Evolutionary conservation across 92 coral and sea anemone species (phyloP).

Genomic region (Porites evermanni): DNA sequence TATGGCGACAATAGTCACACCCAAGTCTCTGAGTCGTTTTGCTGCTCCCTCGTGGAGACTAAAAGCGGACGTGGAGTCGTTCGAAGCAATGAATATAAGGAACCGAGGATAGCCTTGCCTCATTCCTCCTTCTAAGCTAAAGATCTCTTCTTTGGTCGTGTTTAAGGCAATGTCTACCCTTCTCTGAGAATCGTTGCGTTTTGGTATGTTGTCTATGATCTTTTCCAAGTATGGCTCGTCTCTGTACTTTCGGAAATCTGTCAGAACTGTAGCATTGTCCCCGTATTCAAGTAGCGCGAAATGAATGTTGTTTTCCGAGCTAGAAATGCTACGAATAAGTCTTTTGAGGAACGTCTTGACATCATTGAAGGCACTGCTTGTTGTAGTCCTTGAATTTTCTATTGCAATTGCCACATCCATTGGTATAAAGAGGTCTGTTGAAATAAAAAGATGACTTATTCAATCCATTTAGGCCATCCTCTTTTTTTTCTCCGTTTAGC

Average conservation of each 20-base stretch:
- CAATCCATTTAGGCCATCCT: no score
- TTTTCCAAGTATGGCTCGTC: slow-evolving; percentile 58
- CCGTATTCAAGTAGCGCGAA: slow-evolving; percentile 75
- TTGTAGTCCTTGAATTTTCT: slow-evolving; percentile 57
- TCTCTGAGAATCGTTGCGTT: slow-evolving; percentile 29
- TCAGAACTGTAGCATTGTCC: slow-evolving; percentile 55
- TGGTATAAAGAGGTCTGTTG: slow-evolving; percentile 74
- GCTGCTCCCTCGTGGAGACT: slow-evolving; percentile 45
- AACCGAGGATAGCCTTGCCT: slow-evolving; percentile 79
- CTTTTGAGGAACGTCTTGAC: slow-evolving; percentile 65
- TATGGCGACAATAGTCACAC: slow-evolving; percentile 72
- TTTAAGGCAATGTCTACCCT: slow-evolving; percentile 59
- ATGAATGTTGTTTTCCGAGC: slow-evolving; percentile 74
- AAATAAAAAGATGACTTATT: neutral
- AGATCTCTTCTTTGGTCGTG: slow-evolving; percentile 44
- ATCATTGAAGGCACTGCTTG: slow-evolving; percentile 58
- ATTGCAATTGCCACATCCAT: slow-evolving; percentile 84
- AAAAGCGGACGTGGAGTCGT: slow-evolving; percentile 55
- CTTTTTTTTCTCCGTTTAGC: no score
- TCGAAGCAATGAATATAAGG: slow-evolving; percentile 67
- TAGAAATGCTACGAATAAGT: slow-evolving; percentile 65
- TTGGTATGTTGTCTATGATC: slow-evolving; percentile 51
- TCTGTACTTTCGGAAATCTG: slow-evolving; percentile 57
- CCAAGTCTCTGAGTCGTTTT: slow-evolving; percentile 60
- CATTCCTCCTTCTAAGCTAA: slow-evolving; percentile 79